Conservation (phyloP, 53 echinoderm and acorn worm genomes). For the Paracentrotus lividus region DNA sequence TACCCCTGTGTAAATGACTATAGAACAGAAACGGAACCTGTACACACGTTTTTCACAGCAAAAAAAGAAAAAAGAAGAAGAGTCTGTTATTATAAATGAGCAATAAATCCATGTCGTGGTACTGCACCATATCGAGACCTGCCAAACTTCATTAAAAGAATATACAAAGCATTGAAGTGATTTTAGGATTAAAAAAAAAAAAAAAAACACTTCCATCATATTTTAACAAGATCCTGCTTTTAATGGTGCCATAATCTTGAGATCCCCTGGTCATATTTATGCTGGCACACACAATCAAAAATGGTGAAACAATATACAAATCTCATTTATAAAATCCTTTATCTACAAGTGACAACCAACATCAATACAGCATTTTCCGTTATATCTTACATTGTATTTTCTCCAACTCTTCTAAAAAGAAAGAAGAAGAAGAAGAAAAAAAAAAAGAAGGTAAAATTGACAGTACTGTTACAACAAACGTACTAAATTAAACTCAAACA, state of each 20-base stretch:
- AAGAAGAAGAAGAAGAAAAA: neutral
- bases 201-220: constrained; percentile 7
- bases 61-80: too few relatives aligned
- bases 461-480: constrained; percentile 53
- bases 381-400: neutral
- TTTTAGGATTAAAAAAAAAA: neutral
- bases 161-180: constrained; percentile 35
- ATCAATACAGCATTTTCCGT: constrained; percentile 45
- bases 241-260: neutral
- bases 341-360: constrained; percentile 23
- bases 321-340: constrained; percentile 50
- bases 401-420: neutral
- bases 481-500: constrained; percentile 31
- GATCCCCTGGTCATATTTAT: neutral
- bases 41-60: constrained; percentile 70
- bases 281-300: constrained; percentile 52
- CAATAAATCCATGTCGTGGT: constrained; percentile 55
- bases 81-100: constrained; percentile 49
- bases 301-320: constrained; percentile 51
- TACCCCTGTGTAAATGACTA: neutral
- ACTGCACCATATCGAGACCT: constrained; percentile 41
- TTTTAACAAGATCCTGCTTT: neutral
- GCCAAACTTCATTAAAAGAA: constrained; percentile 12
- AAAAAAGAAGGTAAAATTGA: neutral
- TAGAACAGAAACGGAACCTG: constrained; percentile 30